Conservation (phyloP, 1,140 invertebrate genomes). For the Listronotus bonariensis region DNA sequence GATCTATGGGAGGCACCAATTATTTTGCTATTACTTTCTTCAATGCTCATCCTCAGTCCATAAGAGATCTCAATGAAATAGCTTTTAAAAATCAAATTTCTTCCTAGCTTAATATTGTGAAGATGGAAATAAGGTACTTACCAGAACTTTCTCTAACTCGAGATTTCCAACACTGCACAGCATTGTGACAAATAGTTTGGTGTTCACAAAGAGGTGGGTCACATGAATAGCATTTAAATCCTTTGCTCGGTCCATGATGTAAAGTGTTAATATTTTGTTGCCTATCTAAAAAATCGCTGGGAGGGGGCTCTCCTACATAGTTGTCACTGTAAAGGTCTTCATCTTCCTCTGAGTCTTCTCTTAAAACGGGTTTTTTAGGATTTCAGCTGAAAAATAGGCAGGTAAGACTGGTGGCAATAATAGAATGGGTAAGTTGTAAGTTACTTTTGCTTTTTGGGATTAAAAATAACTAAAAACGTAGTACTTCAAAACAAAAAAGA, state of each 20-base stretch:
- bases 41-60: no score
- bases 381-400: conserved; percentile 21
- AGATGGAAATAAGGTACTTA: no score
- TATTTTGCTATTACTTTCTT: no score
- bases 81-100: no score
- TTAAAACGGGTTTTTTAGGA: conserved; percentile 39
- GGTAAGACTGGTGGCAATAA: background rate
- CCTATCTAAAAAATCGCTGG: conserved; percentile 36
- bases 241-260: conserved; percentile 32
- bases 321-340: conserved; percentile 48
- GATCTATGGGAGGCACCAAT: no score
- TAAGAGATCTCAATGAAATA: no score
- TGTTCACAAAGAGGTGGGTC: conserved; percentile 62
- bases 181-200: conserved; percentile 57
- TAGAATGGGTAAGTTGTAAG: no score
- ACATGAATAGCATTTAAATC: conserved; percentile 67
- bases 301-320: conserved; percentile 45
- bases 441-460: no score
- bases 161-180: conserved; percentile 78
- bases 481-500: no score
- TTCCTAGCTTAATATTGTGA: no score
- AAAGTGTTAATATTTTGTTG: conserved; percentile 38
- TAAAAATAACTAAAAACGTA: no score
- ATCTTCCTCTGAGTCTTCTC: conserved; percentile 47
- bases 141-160: conserved; percentile 70